Base-by-base conservation (phyloP, 2,797 vertebrate species). In the Sciurus vulgaris region DNA sequence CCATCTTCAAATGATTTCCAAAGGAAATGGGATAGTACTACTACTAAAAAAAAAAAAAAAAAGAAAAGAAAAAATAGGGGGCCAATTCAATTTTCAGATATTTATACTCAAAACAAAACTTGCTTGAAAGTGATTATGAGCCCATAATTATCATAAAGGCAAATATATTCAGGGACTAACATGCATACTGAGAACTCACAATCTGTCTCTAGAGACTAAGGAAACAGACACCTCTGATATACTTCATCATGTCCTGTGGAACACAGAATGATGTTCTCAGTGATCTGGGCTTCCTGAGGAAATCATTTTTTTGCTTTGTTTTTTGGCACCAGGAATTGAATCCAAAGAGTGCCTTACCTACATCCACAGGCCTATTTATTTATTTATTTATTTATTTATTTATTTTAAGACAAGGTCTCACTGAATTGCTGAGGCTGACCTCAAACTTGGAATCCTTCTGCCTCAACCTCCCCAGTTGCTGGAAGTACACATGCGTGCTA, bases 51-150 rank as follows among this genome's bases (percentile, higher is more conserved):
- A 44, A 35, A 76, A 9, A 35, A n/a, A 15, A 47, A 35, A 49
- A 44, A 30, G 76, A 8, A 30, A 41, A 15, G 33, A 44, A 49
- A 72, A 22, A n/a, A 65, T 26, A 77, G 41, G 33, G 33, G 3
- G 24, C 20, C 28, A 83, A 56, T 17, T 88, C n/a, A 26, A 44
- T 94, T 77, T 94, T 94, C 38, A 65, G 44, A 87, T 86, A 87
- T 70, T 69, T 69, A 92, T 82, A 49, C n/a, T 93, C 15, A 72
- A 90, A 96, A 72, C 51, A n/a, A 69, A 72, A 49, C 22, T 81
- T 89, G 81, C 69, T 78, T 26, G 89, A 85, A 70, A 79, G 54
- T 76, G 82, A 93, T 70, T 93, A 63, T 49, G 56, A 35, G 74
- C 54, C 33, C 49, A 49, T 17, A 63, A 11, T 85, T 87, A 65